Conservation (phyloP, 2,113 vertebrate genomes). For the human region GRCh38 chr1:31984501-31985000, state of each 20-base stretch:
- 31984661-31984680: background rate
- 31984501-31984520: background rate
- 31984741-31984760: background rate
- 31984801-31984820: background rate
- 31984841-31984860: background rate
- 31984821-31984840: background rate
- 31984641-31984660: background rate
- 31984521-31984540: background rate
- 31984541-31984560: background rate
- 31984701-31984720: background rate
- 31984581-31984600: background rate
- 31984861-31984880: background rate
- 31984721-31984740: background rate
- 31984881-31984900: background rate
- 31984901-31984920: background rate
- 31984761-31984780: background rate
- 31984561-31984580: background rate
- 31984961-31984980: background rate
- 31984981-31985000: slow-evolving; percentile 9
- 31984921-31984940: background rate
- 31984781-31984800: background rate
- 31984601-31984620: background rate
- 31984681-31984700: background rate
- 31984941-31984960: background rate
- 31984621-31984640: background rate